Evolutionary conservation across 2,797 vertebrate genomes (phyloP).

Genomic region (Semotilus atromaculatus): DNA sequence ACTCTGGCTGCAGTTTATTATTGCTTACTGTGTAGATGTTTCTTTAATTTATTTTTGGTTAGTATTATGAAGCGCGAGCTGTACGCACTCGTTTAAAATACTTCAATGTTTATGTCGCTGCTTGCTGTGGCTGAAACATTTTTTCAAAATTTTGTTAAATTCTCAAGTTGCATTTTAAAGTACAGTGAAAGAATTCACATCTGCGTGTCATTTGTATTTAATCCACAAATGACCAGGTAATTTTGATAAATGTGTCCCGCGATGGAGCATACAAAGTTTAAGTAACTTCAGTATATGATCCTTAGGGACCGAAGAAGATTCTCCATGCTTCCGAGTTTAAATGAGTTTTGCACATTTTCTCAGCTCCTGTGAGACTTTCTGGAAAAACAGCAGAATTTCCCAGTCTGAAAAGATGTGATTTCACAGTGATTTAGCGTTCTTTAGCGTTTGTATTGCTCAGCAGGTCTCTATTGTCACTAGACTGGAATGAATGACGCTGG

Average conservation of each 20-base stretch:
- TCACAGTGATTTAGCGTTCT: conserved; percentile 29
- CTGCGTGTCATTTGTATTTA: conserved; percentile 15
- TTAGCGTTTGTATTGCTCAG: conserved; percentile 3
- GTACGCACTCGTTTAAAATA: background rate
- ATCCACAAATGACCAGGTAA: conserved; percentile 23
- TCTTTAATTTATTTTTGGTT: background rate
- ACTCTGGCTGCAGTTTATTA: background rate
- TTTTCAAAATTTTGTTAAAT: background rate
- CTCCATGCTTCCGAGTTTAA: conserved; percentile 29
- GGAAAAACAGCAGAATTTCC: conserved; percentile 25
- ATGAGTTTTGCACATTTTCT: conserved; percentile 48
- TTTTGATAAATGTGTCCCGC: conserved; percentile 17
- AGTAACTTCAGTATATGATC: conserved; percentile 10
- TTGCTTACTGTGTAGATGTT: conserved; percentile 12
- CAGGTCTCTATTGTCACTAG: conserved; percentile 16
- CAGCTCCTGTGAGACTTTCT: conserved; percentile 47
- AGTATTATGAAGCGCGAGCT: background rate
- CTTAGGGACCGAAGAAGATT: conserved; percentile 21
- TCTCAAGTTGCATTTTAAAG: background rate
- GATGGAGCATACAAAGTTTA: conserved; percentile 18
- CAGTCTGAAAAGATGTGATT: conserved; percentile 44
- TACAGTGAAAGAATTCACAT: conserved; percentile 13
- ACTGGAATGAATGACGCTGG: conserved; percentile 20
- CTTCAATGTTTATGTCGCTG: background rate
- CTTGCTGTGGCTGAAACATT: background rate